Percentiles rank a stretch among this genome's conserved stretches.
These are phyloP conservation scores for Phycodurus eques DNA, from an alignment of 2,113 vertebrate species.

Conservation along the genomic window DNA sequence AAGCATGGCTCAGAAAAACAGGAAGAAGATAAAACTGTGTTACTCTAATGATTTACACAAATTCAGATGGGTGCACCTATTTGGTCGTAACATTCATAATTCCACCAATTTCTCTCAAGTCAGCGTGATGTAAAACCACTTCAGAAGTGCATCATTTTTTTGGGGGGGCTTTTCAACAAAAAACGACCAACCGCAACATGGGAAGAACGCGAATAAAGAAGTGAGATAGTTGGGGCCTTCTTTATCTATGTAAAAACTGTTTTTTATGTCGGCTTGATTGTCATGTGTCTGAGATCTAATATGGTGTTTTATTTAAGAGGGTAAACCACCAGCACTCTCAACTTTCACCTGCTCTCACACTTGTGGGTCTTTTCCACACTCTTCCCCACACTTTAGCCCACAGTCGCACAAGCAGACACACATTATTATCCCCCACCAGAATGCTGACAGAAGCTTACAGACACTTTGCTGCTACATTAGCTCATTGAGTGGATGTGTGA, in stretches of 20 bases:
- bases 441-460: conserved; percentile 1
- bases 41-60: neutral
- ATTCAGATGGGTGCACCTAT: neutral
- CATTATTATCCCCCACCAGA: neutral
- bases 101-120: neutral
- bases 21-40: neutral
- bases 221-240: too few relatives aligned
- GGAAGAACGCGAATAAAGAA: too few relatives aligned
- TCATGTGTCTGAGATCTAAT: too few relatives aligned
- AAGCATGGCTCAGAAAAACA: neutral
- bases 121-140: neutral
- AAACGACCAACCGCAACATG: neutral
- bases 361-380: neutral
- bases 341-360: too few relatives aligned
- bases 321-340: too few relatives aligned
- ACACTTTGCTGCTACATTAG: conserved; percentile 9
- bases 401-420: neutral
- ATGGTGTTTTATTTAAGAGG: too few relatives aligned
- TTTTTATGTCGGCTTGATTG: too few relatives aligned
- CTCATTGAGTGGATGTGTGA: neutral
- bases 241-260: too few relatives aligned
- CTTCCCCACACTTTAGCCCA: neutral
- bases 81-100: neutral
- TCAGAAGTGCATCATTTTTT: neutral
- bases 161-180: neutral